phyloP scores from a whole-genome alignment of 1,140 invertebrate genomes.

The Gonatopus flavifemur region DNA sequence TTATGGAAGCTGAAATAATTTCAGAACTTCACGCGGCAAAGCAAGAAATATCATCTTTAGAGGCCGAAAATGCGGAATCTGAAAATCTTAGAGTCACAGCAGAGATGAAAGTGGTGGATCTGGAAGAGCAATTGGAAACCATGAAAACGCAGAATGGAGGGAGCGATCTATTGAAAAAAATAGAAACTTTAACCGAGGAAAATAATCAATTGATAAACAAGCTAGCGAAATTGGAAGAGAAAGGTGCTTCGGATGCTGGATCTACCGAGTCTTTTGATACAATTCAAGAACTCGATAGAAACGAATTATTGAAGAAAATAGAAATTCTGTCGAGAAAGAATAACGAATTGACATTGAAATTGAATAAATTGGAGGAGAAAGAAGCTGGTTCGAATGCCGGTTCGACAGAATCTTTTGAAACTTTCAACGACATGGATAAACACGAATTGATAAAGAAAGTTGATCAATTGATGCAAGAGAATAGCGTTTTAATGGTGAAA shows the following conservation, averaged over 20 bases:
- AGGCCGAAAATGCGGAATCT: conserved; percentile 64
- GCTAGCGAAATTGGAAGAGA: conserved; percentile 61
- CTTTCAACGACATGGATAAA: conserved; percentile 36
- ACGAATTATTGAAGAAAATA: conserved; percentile 67
- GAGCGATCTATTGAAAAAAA: conserved; percentile 53
- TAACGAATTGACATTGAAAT: conserved; percentile 48
- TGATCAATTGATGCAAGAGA: conserved; percentile 65
- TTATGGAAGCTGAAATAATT: conserved; percentile 27
- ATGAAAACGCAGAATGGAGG: conserved; percentile 31
- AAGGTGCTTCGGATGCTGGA: conserved; percentile 48
- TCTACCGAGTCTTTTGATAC: conserved; percentile 47
- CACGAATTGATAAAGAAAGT: conserved; percentile 69
- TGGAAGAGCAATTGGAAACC: conserved; percentile 68
- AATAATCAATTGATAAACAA: conserved; percentile 59
- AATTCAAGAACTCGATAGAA: conserved; percentile 54
- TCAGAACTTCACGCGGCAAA: conserved; percentile 62
- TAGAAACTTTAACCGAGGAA: conserved; percentile 59
- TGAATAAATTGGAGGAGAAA: conserved; percentile 36
- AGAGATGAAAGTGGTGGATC: conserved; percentile 71
- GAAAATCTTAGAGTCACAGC: conserved; percentile 67
- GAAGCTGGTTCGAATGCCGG: conserved; percentile 32
- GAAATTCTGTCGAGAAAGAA: conserved; percentile 66
- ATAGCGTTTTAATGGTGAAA: conserved; percentile 58
- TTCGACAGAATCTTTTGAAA: conserved; percentile 44
- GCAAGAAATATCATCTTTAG: conserved; percentile 62